Percentiles rank a stretch among this genome's conserved stretches.
These are phyloP conservation scores for Acleris cristana DNA, from an alignment of 2,888 invertebrate species.

Conservation along the genomic window DNA sequence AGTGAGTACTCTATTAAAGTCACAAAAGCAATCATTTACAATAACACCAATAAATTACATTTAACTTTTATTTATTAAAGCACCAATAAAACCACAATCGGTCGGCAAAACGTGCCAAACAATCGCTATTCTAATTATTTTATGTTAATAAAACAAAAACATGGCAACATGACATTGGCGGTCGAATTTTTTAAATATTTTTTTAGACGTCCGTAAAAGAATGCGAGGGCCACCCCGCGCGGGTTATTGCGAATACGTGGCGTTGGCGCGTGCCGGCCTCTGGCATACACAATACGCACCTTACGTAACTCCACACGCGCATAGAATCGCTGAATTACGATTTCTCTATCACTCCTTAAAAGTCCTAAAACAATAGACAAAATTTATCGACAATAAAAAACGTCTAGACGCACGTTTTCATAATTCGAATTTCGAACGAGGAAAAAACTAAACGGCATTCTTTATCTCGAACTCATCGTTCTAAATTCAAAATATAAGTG, in stretches of 20 bases:
- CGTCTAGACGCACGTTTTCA: conserved; percentile 61
- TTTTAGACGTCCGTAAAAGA: conserved; percentile 62
- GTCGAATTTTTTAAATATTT: conserved; percentile 39
- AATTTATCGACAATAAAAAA: conserved; percentile 60
- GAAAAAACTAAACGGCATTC: conserved; percentile 52
- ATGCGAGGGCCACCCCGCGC: conserved; percentile 74
- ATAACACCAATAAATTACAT: background rate
- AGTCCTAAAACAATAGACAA: conserved; percentile 56
- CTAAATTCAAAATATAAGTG: conserved; percentile 81
- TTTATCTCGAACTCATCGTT: conserved; percentile 72
- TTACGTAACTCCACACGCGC: conserved; percentile 76
- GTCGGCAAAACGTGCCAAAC: conserved; percentile 25
- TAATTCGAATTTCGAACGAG: conserved; percentile 53
- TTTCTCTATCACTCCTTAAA: conserved; percentile 76
- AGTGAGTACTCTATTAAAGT: no score
- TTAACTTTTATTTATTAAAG: conserved; percentile 7
- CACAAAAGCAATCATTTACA: background rate
- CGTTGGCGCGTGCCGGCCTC: conserved; percentile 68
- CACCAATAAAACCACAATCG: conserved; percentile 16
- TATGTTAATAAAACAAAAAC: conserved; percentile 34
- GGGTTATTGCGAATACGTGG: conserved; percentile 67
- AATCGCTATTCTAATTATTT: conserved; percentile 33
- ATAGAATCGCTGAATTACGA: conserved; percentile 73
- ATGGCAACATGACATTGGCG: conserved; percentile 38
- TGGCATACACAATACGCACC: conserved; percentile 49